Percentiles rank a stretch among this genome's conserved stretches.
Evolutionary conservation across 1,140 invertebrate species (phyloP).

Genomic region (Aphidius ervi): DNA sequence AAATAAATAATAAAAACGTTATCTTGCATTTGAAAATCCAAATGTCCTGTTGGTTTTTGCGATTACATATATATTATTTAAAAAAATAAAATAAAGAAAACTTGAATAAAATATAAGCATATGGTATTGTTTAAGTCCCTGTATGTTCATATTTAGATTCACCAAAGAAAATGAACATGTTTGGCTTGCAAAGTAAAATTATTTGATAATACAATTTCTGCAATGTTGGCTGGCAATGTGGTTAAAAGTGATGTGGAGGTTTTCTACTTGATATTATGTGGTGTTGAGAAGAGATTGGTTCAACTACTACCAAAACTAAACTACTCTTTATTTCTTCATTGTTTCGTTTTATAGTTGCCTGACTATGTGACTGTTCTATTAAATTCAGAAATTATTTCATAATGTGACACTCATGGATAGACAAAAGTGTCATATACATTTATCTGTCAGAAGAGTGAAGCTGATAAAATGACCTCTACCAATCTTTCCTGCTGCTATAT

Average conservation of each 20-base stretch:
- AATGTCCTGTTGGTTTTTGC: too few relatives aligned
- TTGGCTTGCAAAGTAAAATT: conserved; percentile 33
- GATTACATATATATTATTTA: too few relatives aligned
- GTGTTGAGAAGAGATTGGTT: conserved; percentile 11
- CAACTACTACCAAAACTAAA: conserved; percentile 1
- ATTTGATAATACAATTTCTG: conserved; percentile 35
- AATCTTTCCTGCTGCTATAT: not conserved
- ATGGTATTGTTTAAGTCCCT: too few relatives aligned
- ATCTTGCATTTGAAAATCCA: too few relatives aligned
- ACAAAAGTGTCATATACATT: too few relatives aligned
- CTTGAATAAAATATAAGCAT: too few relatives aligned
- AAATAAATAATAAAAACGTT: too few relatives aligned
- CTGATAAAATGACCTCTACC: not conserved
- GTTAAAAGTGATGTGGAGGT: conserved; percentile 12
- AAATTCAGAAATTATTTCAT: conserved; percentile 35
- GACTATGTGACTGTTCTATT: conserved; percentile 28
- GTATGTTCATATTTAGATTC: too few relatives aligned
- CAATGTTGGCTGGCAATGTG: conserved; percentile 18
- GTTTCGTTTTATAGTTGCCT: not conserved
- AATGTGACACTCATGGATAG: conserved; percentile 18
- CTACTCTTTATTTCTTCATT: not conserved
- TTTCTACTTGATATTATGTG: conserved; percentile 30
- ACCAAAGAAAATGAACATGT: conserved; percentile 25
- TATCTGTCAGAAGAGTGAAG: too few relatives aligned
- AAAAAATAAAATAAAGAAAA: too few relatives aligned